phyloP scores from a whole-genome alignment of 2,888 invertebrate genomes.

The Melipona bicolor region DNA sequence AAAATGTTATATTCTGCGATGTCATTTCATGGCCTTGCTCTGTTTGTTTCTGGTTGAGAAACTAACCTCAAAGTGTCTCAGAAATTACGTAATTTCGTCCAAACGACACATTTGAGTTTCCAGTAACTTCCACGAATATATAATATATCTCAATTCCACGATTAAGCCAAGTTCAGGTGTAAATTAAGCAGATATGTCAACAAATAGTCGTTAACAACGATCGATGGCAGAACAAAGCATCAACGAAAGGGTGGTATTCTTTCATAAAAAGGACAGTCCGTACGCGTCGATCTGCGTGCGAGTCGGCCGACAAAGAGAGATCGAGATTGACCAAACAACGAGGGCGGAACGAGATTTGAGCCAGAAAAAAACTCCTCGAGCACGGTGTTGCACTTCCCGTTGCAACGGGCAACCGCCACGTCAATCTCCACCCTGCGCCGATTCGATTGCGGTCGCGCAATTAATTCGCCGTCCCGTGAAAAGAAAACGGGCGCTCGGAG shows the following conservation, averaged over 20 bases:
- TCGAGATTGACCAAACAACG: neutral
- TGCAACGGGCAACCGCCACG: slow-evolving; percentile 15
- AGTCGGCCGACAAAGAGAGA: neutral
- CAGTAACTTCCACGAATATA: neutral
- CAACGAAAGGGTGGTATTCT: neutral
- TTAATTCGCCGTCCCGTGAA: slow-evolving; percentile 34
- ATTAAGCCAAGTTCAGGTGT: too few species aligned
- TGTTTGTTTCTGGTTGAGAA: neutral
- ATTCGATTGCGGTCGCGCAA: slow-evolving; percentile 46
- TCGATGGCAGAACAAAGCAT: neutral
- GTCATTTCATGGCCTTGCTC: neutral
- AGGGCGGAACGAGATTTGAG: neutral
- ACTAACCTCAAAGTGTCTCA: neutral
- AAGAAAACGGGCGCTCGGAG: slow-evolving; percentile 1
- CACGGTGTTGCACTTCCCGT: neutral
- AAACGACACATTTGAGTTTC: neutral
- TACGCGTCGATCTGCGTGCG: neutral
- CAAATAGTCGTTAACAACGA: neutral
- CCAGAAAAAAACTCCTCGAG: neutral
- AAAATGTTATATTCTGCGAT: neutral
- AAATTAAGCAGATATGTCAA: too few species aligned
- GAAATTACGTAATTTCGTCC: neutral
- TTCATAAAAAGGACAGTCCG: neutral
- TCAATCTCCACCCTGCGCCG: slow-evolving; percentile 41
- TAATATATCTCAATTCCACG: neutral